Percentiles rank a stretch among this genome's conserved stretches.
These are phyloP conservation scores for Mobula birostris DNA, from an alignment of 2,113 vertebrate species.

Conservation along the genomic window DNA sequence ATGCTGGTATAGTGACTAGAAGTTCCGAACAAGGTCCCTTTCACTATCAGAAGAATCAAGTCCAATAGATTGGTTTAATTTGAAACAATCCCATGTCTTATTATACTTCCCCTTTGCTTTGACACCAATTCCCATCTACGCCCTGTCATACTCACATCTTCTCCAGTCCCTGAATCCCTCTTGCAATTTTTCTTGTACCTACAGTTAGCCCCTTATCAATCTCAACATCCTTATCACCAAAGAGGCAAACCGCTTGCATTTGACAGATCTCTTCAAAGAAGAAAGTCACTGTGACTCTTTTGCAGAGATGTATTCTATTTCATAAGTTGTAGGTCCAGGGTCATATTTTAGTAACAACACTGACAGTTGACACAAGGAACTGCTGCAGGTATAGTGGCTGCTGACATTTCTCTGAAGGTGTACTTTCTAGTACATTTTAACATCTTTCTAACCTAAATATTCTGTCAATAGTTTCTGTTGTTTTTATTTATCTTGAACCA, in stretches of 20 bases:
- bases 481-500: background rate
- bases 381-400: too few species aligned
- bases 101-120: background rate
- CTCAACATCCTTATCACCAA: background rate
- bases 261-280: background rate
- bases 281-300: background rate
- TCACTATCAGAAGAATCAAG: background rate
- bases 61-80: background rate
- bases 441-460: background rate
- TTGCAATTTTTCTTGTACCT: background rate
- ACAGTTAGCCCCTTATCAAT: background rate
- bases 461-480: background rate
- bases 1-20: background rate
- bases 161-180: slow-evolving; percentile 20
- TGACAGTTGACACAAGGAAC: background rate
- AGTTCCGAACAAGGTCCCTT: too few species aligned
- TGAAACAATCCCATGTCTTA: background rate
- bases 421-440: background rate
- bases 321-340: background rate
- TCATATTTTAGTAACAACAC: background rate
- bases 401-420: too few species aligned
- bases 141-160: slow-evolving; percentile 4
- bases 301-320: background rate
- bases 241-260: background rate
- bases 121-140: background rate